These are phyloP conservation scores for Erythrocercus mccallii DNA, from an alignment of 2,113 vertebrate species.

Conservation along the genomic window DNA sequence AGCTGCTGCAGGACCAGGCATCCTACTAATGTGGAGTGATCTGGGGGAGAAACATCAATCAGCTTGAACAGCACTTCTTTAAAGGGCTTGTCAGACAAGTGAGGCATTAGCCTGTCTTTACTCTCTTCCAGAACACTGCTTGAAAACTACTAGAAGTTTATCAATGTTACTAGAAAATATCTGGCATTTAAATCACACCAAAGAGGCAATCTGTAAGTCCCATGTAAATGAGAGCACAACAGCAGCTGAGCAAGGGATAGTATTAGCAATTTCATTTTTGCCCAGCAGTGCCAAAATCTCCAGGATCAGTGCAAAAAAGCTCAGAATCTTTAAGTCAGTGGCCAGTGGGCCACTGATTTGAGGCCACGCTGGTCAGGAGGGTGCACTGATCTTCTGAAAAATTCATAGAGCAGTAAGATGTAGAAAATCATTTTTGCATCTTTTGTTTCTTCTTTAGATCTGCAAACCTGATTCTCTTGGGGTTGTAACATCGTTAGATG, in stretches of 20 bases:
- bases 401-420: not conserved
- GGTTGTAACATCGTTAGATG: not conserved
- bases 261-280: not conserved
- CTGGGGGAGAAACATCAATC: not conserved
- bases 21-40: not conserved
- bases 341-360: not conserved
- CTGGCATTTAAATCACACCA: not conserved
- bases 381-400: not conserved
- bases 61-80: not conserved
- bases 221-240: not conserved
- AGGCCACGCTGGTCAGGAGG: not conserved
- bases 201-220: not conserved
- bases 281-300: not conserved
- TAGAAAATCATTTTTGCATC: not conserved
- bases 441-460: not conserved
- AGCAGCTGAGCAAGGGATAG: not conserved
- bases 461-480: not conserved
- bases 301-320: not conserved
- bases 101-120: not conserved
- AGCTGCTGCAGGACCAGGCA: not conserved
- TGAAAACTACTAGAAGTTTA: not conserved
- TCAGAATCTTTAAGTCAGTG: not conserved
- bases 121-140: not conserved
- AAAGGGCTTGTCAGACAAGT: not conserved
- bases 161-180: not conserved